A percentile compares a stretch with the other conserved stretches of the same genome.
These are phyloP conservation scores for Rhynchophorus ferrugineus DNA, from an alignment of 1,140 invertebrate genomes.

Conservation along the genomic window DNA sequence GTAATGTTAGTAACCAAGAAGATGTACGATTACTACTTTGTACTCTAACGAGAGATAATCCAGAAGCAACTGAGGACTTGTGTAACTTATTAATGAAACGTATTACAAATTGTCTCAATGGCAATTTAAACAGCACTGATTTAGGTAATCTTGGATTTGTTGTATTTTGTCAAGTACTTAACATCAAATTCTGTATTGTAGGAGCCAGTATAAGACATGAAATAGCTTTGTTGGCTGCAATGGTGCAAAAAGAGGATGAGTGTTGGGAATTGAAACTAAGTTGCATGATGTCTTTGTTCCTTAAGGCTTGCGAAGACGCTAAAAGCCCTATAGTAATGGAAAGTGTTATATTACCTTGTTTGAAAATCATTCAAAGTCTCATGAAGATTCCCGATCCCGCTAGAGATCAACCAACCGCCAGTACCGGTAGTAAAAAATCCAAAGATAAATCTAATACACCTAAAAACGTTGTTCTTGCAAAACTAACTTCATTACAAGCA, in stretches of 20 bases:
- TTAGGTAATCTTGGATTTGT: conserved; percentile 44
- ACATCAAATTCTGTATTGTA: background rate
- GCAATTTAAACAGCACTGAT: conserved; percentile 49
- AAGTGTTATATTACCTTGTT: conserved; percentile 70
- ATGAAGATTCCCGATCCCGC: conserved; percentile 57
- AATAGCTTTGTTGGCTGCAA: conserved; percentile 78
- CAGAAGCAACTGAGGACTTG: conserved; percentile 78
- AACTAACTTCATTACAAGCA: conserved; percentile 37
- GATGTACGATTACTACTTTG: conserved; percentile 83
- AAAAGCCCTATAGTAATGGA: conserved; percentile 70
- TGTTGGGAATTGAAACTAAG: conserved; percentile 92
- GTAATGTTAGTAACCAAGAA: conserved; percentile 71
- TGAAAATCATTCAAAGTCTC: conserved; percentile 73
- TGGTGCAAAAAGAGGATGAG: conserved; percentile 85
- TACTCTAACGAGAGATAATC: conserved; percentile 83
- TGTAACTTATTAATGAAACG: conserved; percentile 75
- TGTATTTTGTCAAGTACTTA: background rate
- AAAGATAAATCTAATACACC: conserved; percentile 46
- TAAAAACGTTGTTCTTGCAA: conserved; percentile 31
- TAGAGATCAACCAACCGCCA: conserved; percentile 34
- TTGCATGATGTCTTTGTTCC: conserved; percentile 79
- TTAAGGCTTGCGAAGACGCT: conserved; percentile 64
- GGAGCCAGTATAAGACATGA: conserved; percentile 70
- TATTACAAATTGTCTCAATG: conserved; percentile 67
- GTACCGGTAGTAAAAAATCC: conserved; percentile 39